Evolutionary conservation across 1,140 invertebrate species (phyloP).

Genomic region (Scaptomyza graminum): DNA sequence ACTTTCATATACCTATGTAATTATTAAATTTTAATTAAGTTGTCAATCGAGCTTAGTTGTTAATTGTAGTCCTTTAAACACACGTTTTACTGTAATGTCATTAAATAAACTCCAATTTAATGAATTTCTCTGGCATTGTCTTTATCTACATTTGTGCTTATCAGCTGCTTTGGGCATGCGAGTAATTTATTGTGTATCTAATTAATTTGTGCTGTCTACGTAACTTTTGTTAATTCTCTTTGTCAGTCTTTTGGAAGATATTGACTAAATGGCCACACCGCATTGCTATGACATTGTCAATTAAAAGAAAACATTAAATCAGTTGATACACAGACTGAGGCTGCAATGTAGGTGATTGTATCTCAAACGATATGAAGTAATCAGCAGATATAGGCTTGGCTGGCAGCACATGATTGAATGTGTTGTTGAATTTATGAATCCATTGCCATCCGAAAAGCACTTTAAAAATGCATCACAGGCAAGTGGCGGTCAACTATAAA

Average conservation of each 20-base stretch:
- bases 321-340: conserved; percentile 1
- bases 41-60: neutral
- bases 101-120: no score
- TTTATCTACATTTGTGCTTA: conserved; percentile 37
- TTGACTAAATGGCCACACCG: conserved; percentile 51
- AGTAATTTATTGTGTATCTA: conserved; percentile 73
- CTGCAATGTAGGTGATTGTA: conserved; percentile 6
- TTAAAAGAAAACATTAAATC: conserved; percentile 32
- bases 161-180: conserved; percentile 58
- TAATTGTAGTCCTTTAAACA: neutral
- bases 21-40: no score
- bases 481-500: conserved; percentile 61
- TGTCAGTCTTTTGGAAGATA: conserved; percentile 9
- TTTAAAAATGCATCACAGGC: conserved; percentile 35
- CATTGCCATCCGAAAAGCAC: conserved; percentile 25
- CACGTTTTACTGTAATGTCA: no score
- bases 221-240: conserved; percentile 51
- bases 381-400: conserved; percentile 9
- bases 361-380: neutral
- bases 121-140: no score
- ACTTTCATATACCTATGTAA: no score
- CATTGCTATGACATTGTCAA: conserved; percentile 30
- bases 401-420: conserved; percentile 44
- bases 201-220: conserved; percentile 68
- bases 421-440: conserved; percentile 57